Conservation (phyloP, 2,888 invertebrate species). For the Cybosia mesomella region DNA sequence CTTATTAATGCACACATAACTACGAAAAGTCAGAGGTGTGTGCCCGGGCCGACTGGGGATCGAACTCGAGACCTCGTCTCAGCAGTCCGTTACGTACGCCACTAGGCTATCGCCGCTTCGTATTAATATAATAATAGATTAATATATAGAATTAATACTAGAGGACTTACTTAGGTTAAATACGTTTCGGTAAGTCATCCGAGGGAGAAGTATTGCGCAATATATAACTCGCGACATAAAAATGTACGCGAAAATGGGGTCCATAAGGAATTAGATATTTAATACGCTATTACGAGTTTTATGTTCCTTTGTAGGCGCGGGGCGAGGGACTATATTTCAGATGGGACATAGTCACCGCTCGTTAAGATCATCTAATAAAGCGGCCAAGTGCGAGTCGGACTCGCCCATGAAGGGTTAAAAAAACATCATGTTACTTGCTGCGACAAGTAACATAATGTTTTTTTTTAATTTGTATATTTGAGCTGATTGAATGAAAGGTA, state of each 20-base stretch:
- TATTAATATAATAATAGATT: background rate
- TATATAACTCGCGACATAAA: background rate
- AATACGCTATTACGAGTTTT: conserved; percentile 14
- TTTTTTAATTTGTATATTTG: no score
- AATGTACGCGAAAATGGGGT: conserved; percentile 2
- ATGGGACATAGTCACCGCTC: background rate
- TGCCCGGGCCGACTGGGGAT: no score
- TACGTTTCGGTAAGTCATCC: background rate
- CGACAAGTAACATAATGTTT: no score
- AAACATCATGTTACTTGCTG: no score
- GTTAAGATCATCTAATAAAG: no score
- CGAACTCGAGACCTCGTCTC: no score
- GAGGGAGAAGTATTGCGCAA: background rate
- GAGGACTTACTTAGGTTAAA: background rate
- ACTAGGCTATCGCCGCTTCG: background rate
- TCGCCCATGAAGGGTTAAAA: no score
- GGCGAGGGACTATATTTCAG: background rate
- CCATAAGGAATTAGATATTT: conserved; percentile 11
- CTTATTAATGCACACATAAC: no score
- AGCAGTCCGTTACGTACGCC: no score
- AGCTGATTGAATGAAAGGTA: no score
- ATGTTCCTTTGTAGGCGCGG: background rate
- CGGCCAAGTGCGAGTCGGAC: no score
- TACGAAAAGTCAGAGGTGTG: no score
- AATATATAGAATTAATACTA: background rate